Conservation (phyloP, 1,140 invertebrate species). For the Thaumatotibia leucotreta region DNA sequence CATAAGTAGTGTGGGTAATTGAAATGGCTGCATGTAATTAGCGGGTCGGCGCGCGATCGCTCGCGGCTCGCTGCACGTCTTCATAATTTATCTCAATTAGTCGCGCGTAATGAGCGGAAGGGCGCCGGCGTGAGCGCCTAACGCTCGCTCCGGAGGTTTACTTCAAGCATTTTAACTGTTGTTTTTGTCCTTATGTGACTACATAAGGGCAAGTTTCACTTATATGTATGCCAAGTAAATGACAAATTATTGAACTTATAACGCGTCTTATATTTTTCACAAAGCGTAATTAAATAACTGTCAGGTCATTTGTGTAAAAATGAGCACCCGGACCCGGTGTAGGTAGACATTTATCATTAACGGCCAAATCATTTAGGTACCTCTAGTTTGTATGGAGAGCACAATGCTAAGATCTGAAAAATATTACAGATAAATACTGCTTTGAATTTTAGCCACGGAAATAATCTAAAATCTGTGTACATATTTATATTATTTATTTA, state of each 20-base stretch:
- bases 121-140: conserved; percentile 30
- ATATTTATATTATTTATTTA: too few species aligned
- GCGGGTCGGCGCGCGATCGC: conserved; percentile 56
- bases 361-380: too few species aligned
- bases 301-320: too few species aligned
- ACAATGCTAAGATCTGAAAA: too few species aligned
- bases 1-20: conserved; percentile 42
- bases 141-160: neutral
- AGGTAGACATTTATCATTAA: too few species aligned
- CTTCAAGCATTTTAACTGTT: neutral
- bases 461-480: too few species aligned
- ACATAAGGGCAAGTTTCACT: too few species aligned
- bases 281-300: too few species aligned
- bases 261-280: neutral
- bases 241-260: neutral
- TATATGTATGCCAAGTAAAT: neutral
- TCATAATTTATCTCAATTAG: conserved; percentile 73
- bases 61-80: conserved; percentile 56
- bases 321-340: too few species aligned
- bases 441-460: too few species aligned
- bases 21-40: conserved; percentile 66
- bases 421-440: too few species aligned
- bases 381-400: too few species aligned
- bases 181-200: neutral
- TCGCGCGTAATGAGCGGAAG: conserved; percentile 64